Base-by-base conservation (phyloP, 2,113 vertebrate species). In the Cryptotis parvus region DNA sequence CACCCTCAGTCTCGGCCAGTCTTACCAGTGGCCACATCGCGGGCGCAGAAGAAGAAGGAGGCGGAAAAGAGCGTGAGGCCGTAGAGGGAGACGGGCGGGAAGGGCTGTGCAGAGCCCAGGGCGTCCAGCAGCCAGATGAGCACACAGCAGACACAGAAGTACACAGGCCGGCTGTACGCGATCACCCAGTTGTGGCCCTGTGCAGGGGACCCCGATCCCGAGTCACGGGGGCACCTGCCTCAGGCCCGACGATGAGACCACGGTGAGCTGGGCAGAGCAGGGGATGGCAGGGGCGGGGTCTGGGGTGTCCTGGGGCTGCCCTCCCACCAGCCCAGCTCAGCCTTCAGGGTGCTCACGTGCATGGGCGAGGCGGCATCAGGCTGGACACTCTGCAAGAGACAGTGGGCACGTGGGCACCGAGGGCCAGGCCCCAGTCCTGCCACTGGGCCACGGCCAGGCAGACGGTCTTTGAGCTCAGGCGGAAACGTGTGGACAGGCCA, bases 311-410 rank as follows among this genome's bases (percentile, higher is more conserved):
- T 72, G n/a, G 49, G 41, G 18, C 43, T 52, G 14, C 15, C 86
- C 22, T n/a, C 72, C 4, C 24, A 4, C 20, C 33, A 3, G 22
- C 20, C 61, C 80, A 22, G 1, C 9, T 37, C 55, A 14, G 43
- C n/a, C 63, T 43, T 6, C 6, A 8, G 24, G 5, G 35, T 83
- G 98, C 99, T 99, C 96, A 99, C 99, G 1, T 99, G 99, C 99
- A 99, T 99, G 43, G 99, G 99, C 58, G 98, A 99, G 0, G 99
- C 99, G 14, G 99, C 99, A 81, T 99, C 99, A 7, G 99, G 99
- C 93, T 99, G 99, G 24, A 99, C 99, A 0, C 99, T 99, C 99
- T 99, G 86, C 41, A 96, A 96, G 94, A 97, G 52, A 97, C 1
- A 79, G 11, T 33, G 29, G 29, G 37, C n/a, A 29, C 2, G 4